Conservation (phyloP, 2,113 vertebrate species). For the Melanerpes aurifrons region DNA sequence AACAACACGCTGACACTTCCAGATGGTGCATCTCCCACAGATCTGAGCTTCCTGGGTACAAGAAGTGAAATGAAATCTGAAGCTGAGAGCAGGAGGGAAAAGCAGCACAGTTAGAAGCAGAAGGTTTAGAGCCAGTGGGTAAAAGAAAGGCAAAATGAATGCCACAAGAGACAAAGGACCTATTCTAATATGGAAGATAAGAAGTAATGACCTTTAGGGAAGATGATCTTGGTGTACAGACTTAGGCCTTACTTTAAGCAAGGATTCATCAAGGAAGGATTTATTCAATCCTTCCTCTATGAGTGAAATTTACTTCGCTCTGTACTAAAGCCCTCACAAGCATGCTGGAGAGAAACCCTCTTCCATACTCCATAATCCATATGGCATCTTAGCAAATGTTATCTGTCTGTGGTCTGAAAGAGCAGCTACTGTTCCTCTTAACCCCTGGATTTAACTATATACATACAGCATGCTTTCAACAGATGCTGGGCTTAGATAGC, state of each 20-base stretch:
- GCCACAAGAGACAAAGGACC: not conserved
- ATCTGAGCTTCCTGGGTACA: not conserved
- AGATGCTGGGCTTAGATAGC: not conserved
- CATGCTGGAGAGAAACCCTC: not conserved
- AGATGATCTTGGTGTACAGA: not conserved
- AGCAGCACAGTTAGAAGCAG: not conserved
- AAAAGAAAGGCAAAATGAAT: not conserved
- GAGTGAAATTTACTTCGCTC: not conserved
- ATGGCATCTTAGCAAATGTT: not conserved
- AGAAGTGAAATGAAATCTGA: not conserved
- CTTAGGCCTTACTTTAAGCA: not conserved
- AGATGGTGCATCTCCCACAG: not conserved
- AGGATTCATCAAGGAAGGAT: not conserved
- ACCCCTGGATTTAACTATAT: slow-evolving; percentile 1
- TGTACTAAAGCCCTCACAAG: not conserved
- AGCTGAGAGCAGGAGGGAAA: not conserved
- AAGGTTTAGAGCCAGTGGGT: not conserved
- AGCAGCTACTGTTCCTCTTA: not conserved
- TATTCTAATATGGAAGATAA: not conserved
- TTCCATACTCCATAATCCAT: not conserved
- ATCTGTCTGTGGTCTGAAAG: not conserved
- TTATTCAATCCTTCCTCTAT: not conserved
- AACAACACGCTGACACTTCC: not conserved
- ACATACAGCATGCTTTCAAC: not conserved
- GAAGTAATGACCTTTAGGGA: not conserved